Percentiles rank a stretch among this genome's conserved stretches.
These are phyloP conservation scores for Microcaecilia unicolor DNA, from an alignment of 2,797 vertebrate species.

Conservation along the genomic window DNA sequence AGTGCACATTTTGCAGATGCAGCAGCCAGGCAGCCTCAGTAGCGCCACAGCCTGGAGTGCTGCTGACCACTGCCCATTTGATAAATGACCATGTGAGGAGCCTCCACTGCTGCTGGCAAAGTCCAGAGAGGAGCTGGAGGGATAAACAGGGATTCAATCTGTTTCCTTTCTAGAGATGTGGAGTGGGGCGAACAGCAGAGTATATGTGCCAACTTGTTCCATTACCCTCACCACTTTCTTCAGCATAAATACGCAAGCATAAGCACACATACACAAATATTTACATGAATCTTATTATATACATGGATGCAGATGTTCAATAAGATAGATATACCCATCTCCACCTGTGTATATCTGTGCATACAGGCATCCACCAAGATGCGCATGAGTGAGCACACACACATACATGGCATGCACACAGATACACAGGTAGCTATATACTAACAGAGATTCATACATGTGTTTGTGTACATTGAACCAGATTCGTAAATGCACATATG, in stretches of 20 bases:
- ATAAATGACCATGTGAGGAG: slow-evolving; percentile 65
- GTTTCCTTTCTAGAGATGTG: too few species aligned
- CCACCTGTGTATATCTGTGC: too few species aligned
- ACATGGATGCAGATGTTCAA: not conserved
- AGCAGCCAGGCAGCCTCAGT: slow-evolving; percentile 57
- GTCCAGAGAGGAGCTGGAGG: slow-evolving; percentile 28
- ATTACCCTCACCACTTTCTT: not conserved
- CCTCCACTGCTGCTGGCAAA: slow-evolving; percentile 60
- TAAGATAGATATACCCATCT: slow-evolving; percentile 1
- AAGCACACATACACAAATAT: not conserved
- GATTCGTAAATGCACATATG: too few species aligned
- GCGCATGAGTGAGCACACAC: too few species aligned
- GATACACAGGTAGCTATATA: slow-evolving; percentile 5
- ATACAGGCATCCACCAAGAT: too few species aligned
- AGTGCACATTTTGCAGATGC: slow-evolving; percentile 56
- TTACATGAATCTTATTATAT: too few species aligned
- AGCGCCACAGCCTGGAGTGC: slow-evolving; percentile 36
- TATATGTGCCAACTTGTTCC: too few species aligned
- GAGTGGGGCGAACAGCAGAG: too few species aligned
- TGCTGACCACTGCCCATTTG: slow-evolving; percentile 59
- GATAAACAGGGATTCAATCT: too few species aligned
- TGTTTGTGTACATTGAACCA: too few species aligned
- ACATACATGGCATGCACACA: not conserved
- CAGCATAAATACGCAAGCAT: rapidly evolving
- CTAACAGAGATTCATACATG: not conserved